phyloP scores from a whole-genome alignment of 2,113 vertebrate species.

The Cynoglossus semilaevis region DNA sequence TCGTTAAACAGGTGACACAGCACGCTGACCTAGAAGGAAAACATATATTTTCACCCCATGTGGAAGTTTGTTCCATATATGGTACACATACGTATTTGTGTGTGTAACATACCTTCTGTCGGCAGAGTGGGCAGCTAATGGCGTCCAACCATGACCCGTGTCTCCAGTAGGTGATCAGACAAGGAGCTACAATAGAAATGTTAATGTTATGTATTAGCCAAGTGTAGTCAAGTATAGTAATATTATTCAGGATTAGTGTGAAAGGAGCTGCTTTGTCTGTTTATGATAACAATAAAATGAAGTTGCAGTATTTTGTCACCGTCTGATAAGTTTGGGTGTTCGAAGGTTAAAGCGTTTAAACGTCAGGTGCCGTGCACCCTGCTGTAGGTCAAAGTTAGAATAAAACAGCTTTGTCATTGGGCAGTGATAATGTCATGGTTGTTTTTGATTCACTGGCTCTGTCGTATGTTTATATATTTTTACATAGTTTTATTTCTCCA shows the following conservation, averaged over 20 bases:
- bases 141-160: slow-evolving; percentile 81
- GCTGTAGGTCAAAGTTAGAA: slow-evolving; percentile 2
- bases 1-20: slow-evolving; percentile 71
- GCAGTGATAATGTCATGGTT: slow-evolving; percentile 9
- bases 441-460: no score
- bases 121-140: slow-evolving; percentile 83
- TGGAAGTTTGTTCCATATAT: not conserved
- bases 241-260: no score
- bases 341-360: no score
- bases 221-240: no score
- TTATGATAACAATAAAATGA: no score
- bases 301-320: not conserved
- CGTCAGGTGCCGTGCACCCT: not conserved
- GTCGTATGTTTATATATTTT: no score
- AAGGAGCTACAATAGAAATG: slow-evolving; percentile 72
- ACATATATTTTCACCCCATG: not conserved
- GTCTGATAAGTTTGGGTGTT: no score
- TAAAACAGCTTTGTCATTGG: slow-evolving; percentile 1
- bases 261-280: no score
- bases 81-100: not conserved
- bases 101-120: slow-evolving; percentile 74
- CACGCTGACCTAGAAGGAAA: slow-evolving; percentile 65
- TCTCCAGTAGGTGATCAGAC: slow-evolving; percentile 83
- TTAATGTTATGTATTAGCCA: no score
- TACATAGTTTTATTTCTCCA: no score